Percentiles rank a stretch among this genome's conserved stretches.
Evolutionary conservation across 2,888 invertebrate species (phyloP).

Genomic region (Steinernema carpocapsae): DNA sequence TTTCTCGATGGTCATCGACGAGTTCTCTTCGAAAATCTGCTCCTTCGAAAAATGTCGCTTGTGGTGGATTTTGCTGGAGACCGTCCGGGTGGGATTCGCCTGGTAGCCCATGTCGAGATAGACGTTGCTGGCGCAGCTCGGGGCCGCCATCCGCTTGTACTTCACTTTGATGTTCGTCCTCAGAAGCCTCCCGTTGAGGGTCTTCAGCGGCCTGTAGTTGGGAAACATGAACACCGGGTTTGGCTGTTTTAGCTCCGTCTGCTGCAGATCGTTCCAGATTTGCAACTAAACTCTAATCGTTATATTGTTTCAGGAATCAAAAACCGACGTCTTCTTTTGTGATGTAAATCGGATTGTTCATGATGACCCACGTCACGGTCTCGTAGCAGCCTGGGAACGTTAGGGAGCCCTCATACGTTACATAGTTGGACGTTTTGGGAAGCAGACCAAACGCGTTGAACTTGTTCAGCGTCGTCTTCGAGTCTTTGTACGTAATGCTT

Average conservation of each 20-base stretch:
- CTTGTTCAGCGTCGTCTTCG: conserved; percentile 82
- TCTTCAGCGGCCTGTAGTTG: conserved; percentile 91
- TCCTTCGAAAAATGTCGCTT: background rate
- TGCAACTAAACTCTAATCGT: conserved; percentile 57
- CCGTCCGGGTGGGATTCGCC: conserved; percentile 53
- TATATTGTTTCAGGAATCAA: background rate
- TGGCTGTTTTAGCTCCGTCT: conserved; percentile 58
- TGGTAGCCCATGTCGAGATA: conserved; percentile 67
- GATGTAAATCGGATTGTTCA: conserved; percentile 96
- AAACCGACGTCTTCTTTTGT: conserved; percentile 89
- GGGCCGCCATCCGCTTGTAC: conserved; percentile 42
- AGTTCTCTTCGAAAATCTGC: background rate
- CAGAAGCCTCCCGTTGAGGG: conserved; percentile 88
- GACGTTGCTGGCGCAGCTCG: conserved; percentile 59
- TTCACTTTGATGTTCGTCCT: conserved; percentile 92
- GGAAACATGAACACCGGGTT: conserved; percentile 77
- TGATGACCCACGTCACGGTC: conserved; percentile 97
- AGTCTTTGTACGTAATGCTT: conserved; percentile 85
- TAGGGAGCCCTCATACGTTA: conserved; percentile 77
- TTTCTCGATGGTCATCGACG: background rate
- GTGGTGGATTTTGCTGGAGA: background rate
- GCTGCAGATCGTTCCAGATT: conserved; percentile 67
- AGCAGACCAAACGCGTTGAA: conserved; percentile 85
- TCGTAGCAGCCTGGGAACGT: conserved; percentile 84
- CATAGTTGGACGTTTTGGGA: conserved; percentile 89